phyloP scores from a whole-genome alignment of 2,797 vertebrate species.

The Anas capensis region DNA sequence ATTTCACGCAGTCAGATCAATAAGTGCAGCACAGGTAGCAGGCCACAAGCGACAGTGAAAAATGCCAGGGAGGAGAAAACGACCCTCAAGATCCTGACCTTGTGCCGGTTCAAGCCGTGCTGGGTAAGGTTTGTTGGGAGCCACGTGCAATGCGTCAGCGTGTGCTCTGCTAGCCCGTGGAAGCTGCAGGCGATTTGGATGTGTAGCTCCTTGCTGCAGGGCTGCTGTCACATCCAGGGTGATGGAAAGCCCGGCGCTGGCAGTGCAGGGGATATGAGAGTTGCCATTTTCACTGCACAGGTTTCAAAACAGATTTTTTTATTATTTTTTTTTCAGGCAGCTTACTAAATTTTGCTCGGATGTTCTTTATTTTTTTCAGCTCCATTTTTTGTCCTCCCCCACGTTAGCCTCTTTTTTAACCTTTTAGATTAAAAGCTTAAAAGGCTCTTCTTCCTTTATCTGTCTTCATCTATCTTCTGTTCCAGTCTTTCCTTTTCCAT shows the following conservation, averaged over 20 bases:
- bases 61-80: fast-evolving
- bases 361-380: background rate
- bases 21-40: background rate
- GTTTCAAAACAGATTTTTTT: background rate
- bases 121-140: background rate
- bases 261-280: background rate
- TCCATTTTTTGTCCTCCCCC: background rate
- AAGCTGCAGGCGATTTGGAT: background rate
- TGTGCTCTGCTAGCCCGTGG: background rate
- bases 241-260: background rate
- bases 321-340: fast-evolving
- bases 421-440: background rate
- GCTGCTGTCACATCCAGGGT: background rate
- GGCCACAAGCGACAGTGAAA: background rate
- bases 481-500: background rate
- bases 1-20: background rate
- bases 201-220: background rate
- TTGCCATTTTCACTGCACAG: background rate
- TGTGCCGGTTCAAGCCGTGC: background rate
- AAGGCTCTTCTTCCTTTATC: background rate
- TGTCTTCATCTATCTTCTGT: background rate
- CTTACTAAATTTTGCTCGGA: background rate
- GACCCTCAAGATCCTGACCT: background rate
- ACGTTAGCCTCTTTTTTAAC: background rate
- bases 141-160: fast-evolving